Evolutionary conservation across 53 echinoderm and acorn worm genomes (phyloP), one percentile per base, ranked within the genome.

Genomic region (Holothuria leucospilota): DNA sequence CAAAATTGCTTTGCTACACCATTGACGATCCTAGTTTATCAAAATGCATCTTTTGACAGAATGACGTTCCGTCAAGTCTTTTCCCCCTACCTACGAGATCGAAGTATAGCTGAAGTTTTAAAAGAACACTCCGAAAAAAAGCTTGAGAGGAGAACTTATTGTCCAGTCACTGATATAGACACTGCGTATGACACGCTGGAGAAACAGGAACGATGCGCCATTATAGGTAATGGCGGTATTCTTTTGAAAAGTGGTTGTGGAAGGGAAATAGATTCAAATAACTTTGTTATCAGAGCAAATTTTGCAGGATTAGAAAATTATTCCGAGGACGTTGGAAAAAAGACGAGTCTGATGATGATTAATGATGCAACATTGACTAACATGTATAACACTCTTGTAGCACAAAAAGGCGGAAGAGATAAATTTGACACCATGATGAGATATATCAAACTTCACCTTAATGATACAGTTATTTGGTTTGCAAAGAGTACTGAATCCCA

Each of bases 401-500:
- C 30, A 29, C 38, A 63, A 23, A 84, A 84, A 66, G 2, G 25
- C 20, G 51, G 49, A 6, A 23, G 21, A 6, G 29, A 29, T 6
- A 49, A 49, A 7, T 20, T 64, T 11, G 30, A 64, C 4, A n/a
- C 10, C 28, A 84, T 62, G 65, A 16, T 63, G 26, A 66, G 20
- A 25, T 66, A 51, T 26, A 84, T 64, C 5, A 69, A 56, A 30
- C 39, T 13, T 20, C 28, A 68, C 15, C 38, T 85, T 5, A 85
- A 85, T 51, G 61, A 85, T 20, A 85, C 56, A 20, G 70, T 66
- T 46, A 70, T 85, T 15, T 85, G 85, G 85, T 85, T 69, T 56
- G 69, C 85, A 25, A 85, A 70, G 53, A 69, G 68, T 51, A 70
- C 69, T 1, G 68, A 85, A 51, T 38, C 85, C 9, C 69, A 69